Evolutionary conservation across 1,140 invertebrate genomes (phyloP), one percentile per base, ranked within the genome.

Genomic region (Bicyclus anynana): DNA sequence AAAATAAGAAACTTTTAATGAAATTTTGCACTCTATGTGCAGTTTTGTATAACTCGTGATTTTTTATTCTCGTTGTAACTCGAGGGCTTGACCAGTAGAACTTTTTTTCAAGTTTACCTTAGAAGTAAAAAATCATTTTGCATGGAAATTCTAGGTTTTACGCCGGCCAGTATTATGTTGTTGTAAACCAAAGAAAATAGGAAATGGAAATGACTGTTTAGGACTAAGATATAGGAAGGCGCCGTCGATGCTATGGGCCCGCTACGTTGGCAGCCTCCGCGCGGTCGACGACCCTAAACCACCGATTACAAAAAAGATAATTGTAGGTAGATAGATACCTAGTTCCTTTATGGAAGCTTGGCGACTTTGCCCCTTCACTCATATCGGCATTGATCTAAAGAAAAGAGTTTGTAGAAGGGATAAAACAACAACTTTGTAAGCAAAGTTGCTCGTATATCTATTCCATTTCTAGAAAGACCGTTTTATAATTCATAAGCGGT

Each of bases 271-370:
- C 79, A 82, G 77, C 74, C 77, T 84, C 80, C 70, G 68, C 59
- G 65, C 74, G 79, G 81, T 80, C 81, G 73, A 76, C 77, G 79
- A 82, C 81, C 79, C 69, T 67, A 55, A 61, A 51, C 65, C 60
- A 53, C 65, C 68, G 78, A 80, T 83, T 77, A 83, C 70, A 83
- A 83, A 82, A 84, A 81, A 78, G 74, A 81, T 80, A 76, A 74
- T 73, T 67, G 72, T 72, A 75, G 49, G 63, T 56, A 73, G 33
- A 56, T 71, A 63, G 44, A 56, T 68, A 70, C 55, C 61, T 59
- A 56, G 37, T 66, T 66, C 60, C 42, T 53, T 56, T 33, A 48
- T 58, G 56, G 48, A 44, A 40, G 56, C 42, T 50, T 53, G 51
- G 44, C 16, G 23, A 50, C 51, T 53, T 16, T 12, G 35, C 48